Conservation (phyloP, 92 coral and sea anemone genomes). For the Meandrina meandrites region DNA sequence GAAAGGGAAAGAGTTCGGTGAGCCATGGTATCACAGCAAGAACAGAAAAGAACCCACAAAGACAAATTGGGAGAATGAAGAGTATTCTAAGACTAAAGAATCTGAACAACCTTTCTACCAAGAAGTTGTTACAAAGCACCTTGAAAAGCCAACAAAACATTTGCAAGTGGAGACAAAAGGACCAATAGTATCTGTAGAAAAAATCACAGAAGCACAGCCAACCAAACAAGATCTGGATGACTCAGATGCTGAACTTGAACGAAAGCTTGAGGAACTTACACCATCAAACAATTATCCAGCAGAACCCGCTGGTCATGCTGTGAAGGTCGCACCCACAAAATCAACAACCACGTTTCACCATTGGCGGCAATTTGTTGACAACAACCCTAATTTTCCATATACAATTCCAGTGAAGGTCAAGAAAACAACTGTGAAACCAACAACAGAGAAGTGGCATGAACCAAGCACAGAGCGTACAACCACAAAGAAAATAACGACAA, state of each 20-base stretch:
- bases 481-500: slow-evolving; percentile 35
- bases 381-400: slow-evolving; percentile 84
- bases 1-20: slow-evolving; percentile 5
- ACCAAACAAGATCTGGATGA: neutral
- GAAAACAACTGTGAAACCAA: slow-evolving; percentile 27
- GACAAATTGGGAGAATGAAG: neutral
- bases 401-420: slow-evolving; percentile 22
- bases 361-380: slow-evolving; percentile 81
- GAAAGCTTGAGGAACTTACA: slow-evolving; percentile 48
- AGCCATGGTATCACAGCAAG: slow-evolving; percentile 13
- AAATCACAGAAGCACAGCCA: neutral
- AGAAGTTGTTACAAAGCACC: neutral
- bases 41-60: neutral
- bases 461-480: slow-evolving; percentile 29
- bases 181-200: neutral
- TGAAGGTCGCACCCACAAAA: neutral
- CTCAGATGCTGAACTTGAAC: slow-evolving; percentile 39
- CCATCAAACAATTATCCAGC: slow-evolving; percentile 2
- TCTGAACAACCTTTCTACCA: slow-evolving; percentile 1
- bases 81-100: neutral
- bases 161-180: neutral
- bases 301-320: neutral
- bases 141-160: slow-evolving; percentile 12
- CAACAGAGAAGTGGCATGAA: slow-evolving; percentile 32
- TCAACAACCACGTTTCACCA: slow-evolving; percentile 45